Evolutionary conservation across 2,797 vertebrate species (phyloP), one percentile per base, ranked within the genome.

Genomic region (Gobio occitaniae): DNA sequence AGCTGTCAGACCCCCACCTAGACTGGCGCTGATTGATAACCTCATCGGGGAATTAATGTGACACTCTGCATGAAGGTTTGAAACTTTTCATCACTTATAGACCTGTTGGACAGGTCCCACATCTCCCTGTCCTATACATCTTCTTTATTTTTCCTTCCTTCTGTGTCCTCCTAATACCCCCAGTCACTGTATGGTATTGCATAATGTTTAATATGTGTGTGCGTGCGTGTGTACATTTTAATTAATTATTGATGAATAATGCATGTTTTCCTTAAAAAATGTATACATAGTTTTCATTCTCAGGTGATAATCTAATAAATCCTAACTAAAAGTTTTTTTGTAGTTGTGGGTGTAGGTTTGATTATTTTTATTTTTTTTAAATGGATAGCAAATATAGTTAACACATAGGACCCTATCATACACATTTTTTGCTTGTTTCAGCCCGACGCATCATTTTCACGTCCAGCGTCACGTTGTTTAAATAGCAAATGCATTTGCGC

Each of bases 11-110:
- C 78, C 69, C 48, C 83, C 88, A 84, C 48, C 25, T 72, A 36
- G 84, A 44, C 68, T 44, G 54, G 86, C 4, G 44, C 87, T 94
- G 94, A 95, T 95, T 94, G 94, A 95, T 95, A 92, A 93, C 90
- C 89, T 93, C 93, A 93, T 93, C 84, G 88, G 94, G 93, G 94
- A 95, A 90, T 93, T 92, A 92, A 93, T 89, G 61, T 88, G 92
- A 94, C 92, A 91, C 90, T 91, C 68, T 88, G 84, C 89, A 88
- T 92, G 89, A 87, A 81, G 81, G 89, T 89, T 86, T 89, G 84
- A 82, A 79, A 79, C 84, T 38, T 83, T 84, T 68, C 50, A 85
- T 88, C 78, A 65, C 65, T 6, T 41, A 80, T 76, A 48, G 32
- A 52, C 89, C 83, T 87, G 38, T 68, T 29, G 10, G 41, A 83